phyloP scores from a whole-genome alignment of 2,113 vertebrate species.

The Gnathonemus echidnorhynchus region DNA sequence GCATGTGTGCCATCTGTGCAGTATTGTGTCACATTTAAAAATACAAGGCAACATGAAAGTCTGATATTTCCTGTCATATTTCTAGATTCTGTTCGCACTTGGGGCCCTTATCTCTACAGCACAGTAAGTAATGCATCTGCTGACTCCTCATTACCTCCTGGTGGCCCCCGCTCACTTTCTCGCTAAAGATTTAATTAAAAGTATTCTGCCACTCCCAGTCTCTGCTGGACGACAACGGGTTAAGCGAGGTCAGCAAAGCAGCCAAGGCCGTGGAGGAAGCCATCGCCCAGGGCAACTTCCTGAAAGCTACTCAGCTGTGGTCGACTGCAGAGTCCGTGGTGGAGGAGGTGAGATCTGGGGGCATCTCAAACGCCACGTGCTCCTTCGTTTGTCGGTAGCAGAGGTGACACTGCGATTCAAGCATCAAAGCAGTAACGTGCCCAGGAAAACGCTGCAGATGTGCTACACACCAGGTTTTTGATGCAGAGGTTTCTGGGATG shows the following conservation, averaged over 20 bases:
- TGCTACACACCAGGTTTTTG: background rate
- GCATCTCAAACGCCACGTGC: background rate
- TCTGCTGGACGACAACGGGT: conserved; percentile 79
- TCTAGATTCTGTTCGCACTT: conserved; percentile 88
- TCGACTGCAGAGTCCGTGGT: conserved; percentile 65
- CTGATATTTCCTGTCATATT: conserved; percentile 32
- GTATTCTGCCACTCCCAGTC: conserved; percentile 62
- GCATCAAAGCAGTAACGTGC: background rate
- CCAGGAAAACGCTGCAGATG: background rate
- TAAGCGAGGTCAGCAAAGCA: conserved; percentile 67
- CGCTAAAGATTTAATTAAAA: background rate
- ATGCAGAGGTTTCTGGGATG: background rate
- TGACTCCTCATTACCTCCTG: background rate
- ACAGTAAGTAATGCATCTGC: conserved; percentile 65
- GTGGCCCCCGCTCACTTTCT: background rate
- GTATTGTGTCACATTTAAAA: background rate
- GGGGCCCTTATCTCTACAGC: conserved; percentile 91
- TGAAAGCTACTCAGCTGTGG: conserved; percentile 80
- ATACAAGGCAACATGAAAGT: background rate
- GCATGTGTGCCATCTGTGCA: background rate
- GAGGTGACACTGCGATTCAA: background rate
- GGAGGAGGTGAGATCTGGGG: conserved; percentile 65
- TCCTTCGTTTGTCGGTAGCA: background rate
- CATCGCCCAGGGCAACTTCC: conserved; percentile 60
- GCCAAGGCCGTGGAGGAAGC: conserved; percentile 73